Evolutionary conservation across 2,797 vertebrate species (phyloP).

Genomic region (Lepus townsendii): DNA sequence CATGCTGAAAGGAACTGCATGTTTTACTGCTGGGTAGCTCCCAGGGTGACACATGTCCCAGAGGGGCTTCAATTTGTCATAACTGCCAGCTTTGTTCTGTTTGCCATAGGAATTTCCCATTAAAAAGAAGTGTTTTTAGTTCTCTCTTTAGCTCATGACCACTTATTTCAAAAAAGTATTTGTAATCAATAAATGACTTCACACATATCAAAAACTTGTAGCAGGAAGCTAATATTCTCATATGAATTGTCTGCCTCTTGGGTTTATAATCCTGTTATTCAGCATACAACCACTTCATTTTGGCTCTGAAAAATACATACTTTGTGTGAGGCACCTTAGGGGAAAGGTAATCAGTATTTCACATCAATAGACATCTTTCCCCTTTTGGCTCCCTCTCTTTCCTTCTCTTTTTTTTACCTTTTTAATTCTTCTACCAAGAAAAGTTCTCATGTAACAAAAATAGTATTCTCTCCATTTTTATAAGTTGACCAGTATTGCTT

Average conservation of each 20-base stretch:
- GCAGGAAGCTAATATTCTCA: conserved; percentile 45
- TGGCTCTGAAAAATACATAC: not conserved
- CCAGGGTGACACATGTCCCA: not conserved
- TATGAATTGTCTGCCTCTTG: conserved; percentile 22
- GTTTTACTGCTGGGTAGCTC: not conserved
- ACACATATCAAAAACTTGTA: conserved; percentile 59
- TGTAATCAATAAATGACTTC: conserved; percentile 9
- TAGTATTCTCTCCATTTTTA: conserved; percentile 1
- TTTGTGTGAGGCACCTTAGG: not conserved
- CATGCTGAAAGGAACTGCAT: not conserved
- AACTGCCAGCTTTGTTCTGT: conserved; percentile 1
- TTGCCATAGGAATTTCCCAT: not conserved
- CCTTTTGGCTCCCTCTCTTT: not conserved
- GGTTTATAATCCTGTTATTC: conserved; percentile 19
- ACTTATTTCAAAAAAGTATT: conserved; percentile 29
- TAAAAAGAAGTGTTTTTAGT: conserved; percentile 51
- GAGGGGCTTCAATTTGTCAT: conserved; percentile 34
- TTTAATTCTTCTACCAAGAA: conserved; percentile 35
- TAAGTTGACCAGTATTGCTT: conserved; percentile 56
- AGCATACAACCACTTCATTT: not conserved
- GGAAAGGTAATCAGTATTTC: not conserved
- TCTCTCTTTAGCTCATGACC: not conserved
- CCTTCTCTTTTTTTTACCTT: not conserved
- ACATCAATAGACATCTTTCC: not conserved
- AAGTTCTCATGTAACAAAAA: conserved; percentile 34